Percentiles rank a stretch among this genome's conserved stretches.
Evolutionary conservation across 2,888 invertebrate genomes (phyloP).

Genomic region (Graphium colonna): DNA sequence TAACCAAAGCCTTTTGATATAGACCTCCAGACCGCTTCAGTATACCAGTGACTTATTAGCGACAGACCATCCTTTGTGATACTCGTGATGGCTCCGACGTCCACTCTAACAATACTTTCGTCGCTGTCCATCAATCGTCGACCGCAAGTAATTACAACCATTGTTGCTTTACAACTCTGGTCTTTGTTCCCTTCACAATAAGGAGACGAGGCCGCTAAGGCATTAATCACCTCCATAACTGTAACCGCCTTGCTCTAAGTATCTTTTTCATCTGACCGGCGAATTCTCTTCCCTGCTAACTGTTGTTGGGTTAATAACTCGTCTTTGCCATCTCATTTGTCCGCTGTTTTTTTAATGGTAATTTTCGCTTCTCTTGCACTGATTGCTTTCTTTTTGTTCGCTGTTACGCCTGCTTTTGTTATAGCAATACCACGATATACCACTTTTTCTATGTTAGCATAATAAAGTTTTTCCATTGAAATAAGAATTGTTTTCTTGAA

Average conservation of each 20-base stretch:
- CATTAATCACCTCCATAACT: constrained; percentile 38
- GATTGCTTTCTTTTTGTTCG: background rate
- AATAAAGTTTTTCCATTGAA: background rate
- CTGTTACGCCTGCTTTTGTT: background rate
- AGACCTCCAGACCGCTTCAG: constrained; percentile 18
- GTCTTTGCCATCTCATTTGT: constrained; percentile 29
- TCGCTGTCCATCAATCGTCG: constrained; percentile 33
- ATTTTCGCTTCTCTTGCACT: constrained; percentile 3
- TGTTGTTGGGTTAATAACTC: constrained; percentile 31
- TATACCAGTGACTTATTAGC: background rate
- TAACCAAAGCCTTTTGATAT: too few species aligned
- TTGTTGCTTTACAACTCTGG: constrained; percentile 25
- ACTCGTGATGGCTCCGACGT: constrained; percentile 32
- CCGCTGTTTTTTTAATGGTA: constrained; percentile 13
- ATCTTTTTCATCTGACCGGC: constrained; percentile 36
- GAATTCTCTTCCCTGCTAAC: constrained; percentile 30
- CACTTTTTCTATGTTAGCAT: too few species aligned
- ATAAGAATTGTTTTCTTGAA: background rate
- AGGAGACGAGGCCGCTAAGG: constrained; percentile 27
- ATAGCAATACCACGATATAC: too few species aligned
- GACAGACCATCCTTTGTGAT: constrained; percentile 26
- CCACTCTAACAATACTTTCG: constrained; percentile 34
- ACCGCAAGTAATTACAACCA: constrained; percentile 33
- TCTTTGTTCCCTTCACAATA: constrained; percentile 33
- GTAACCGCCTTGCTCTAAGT: constrained; percentile 34